Base-by-base conservation (phyloP, 2,888 invertebrate genomes). In the Xanthia togata region DNA sequence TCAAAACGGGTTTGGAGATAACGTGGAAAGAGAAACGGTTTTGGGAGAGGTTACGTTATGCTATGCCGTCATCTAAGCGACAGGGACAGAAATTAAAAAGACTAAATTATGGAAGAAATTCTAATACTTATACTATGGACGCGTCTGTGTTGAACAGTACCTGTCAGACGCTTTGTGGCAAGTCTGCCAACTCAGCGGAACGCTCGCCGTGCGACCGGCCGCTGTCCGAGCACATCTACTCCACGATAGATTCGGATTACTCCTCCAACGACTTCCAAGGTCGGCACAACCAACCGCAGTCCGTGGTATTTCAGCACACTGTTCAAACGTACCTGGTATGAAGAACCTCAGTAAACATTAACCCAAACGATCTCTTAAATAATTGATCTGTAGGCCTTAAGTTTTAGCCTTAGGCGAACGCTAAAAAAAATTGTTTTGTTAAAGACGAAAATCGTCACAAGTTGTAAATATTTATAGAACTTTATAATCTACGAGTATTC, bases 1-100 rank as follows among this genome's bases (percentile, higher is more conserved):
- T 99, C 84, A 98, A 99, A 95, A 98, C 98, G 83, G 98, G 98
- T 93, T 98, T 98, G 84, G 97, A 98, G 88, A 97, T 99, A 90
- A 97, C 98, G 89, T 98, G 98, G 98, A 98, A 98, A 92, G 99
- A 99, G 96, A 98, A 98, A 93, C 97, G 98, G 90, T 99, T 99
- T 97, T 99, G 99, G 99, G 99, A 99, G 94, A 98, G 99, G 93
- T 97, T 99, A 90, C 97, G 98, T 89, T 99, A 98, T 93, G 98
- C 98, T 81, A 98, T 99, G 97, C 99, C 99, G 79, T 97, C 98
- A 89, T 98, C 98, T 88, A 97, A 98, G 92, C 97, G 98, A 85
- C 97, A 95, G 92, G 95, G 96, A 79, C 96, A 96, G 87, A 96
- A 96, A 93, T 93, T 96, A 89, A 96, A 97, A 92, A 96, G 96